Conservation (phyloP, 2,888 invertebrate species). For the Cryptops parisi region DNA sequence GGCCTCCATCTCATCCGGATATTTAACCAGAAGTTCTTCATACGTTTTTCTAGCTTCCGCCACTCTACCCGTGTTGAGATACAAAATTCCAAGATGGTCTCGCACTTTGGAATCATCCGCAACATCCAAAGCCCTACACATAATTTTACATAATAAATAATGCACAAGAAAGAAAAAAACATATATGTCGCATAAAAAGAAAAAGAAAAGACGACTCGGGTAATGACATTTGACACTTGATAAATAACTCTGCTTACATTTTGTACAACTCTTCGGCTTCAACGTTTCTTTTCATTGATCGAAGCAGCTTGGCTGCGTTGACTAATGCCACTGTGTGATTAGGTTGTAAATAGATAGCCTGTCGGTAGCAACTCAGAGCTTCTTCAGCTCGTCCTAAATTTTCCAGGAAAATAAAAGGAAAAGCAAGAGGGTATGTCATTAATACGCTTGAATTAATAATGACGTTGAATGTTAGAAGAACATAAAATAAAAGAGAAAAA, state of each 20-base stretch:
- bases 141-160: constrained; percentile 1
- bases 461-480: too few relatives aligned
- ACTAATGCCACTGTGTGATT: constrained; percentile 57
- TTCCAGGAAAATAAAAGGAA: too few relatives aligned
- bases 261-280: constrained; percentile 18
- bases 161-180: too few relatives aligned
- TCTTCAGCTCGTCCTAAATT: constrained; percentile 43
- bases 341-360: constrained; percentile 48
- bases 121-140: constrained; percentile 15
- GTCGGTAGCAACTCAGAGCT: constrained; percentile 42
- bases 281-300: constrained; percentile 12
- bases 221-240: background rate
- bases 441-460: too few relatives aligned
- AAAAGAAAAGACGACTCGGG: too few relatives aligned
- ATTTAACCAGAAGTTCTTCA: constrained; percentile 9
- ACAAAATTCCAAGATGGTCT: constrained; percentile 17
- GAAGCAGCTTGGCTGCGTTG: constrained; percentile 38
- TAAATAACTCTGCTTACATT: constrained; percentile 11
- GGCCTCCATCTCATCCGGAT: constrained; percentile 18
- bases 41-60: constrained; percentile 17
- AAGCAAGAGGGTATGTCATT: too few relatives aligned
- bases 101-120: constrained; percentile 17
- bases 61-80: constrained; percentile 16
- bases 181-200: too few relatives aligned
- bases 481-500: too few relatives aligned